A percentile compares a stretch with the other conserved stretches of the same genome.
Evolutionary conservation across 1,140 invertebrate genomes (phyloP).

Genomic region (Drosophila nannoptera): DNA sequence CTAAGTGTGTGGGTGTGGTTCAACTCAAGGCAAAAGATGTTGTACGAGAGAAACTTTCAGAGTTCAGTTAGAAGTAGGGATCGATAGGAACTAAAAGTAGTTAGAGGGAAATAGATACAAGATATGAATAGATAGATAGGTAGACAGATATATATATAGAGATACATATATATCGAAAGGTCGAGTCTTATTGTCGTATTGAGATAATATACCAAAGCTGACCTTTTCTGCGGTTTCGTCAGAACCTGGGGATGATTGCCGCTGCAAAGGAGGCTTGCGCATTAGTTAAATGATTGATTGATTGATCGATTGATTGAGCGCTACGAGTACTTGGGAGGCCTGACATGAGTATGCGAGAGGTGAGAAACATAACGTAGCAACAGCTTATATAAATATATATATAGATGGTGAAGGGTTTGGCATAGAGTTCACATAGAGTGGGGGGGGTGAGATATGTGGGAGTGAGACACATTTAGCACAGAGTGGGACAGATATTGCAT

Average conservation of each 20-base stretch:
- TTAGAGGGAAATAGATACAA: not conserved
- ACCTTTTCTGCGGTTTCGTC: conserved; percentile 75
- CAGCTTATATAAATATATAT: not conserved
- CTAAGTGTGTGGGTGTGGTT: conserved; percentile 12
- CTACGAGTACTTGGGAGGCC: conserved; percentile 6
- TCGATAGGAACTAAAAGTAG: conserved; percentile 12
- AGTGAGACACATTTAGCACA: conserved; percentile 20
- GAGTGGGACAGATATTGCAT: not conserved
- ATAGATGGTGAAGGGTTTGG: not conserved
- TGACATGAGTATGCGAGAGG: not conserved
- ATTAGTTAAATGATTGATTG: conserved; percentile 51
- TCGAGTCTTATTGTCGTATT: conserved; percentile 1
- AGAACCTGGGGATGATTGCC: conserved; percentile 71
- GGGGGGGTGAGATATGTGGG: not conserved
- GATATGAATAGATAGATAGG: too few species aligned
- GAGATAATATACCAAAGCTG: conserved; percentile 63
- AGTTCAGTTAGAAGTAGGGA: conserved; percentile 10
- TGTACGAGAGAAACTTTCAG: conserved; percentile 3
- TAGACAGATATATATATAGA: conserved; percentile 14
- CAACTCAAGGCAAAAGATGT: conserved; percentile 4
- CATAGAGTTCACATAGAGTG: not conserved
- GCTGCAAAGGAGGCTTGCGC: conserved; percentile 70
- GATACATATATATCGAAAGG: conserved; percentile 10
- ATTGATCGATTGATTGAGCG: not conserved
- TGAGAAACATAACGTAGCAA: conserved; percentile 2